Conservation (phyloP, 2,113 vertebrate species). For the Myrmophylax atrothorax region DNA sequence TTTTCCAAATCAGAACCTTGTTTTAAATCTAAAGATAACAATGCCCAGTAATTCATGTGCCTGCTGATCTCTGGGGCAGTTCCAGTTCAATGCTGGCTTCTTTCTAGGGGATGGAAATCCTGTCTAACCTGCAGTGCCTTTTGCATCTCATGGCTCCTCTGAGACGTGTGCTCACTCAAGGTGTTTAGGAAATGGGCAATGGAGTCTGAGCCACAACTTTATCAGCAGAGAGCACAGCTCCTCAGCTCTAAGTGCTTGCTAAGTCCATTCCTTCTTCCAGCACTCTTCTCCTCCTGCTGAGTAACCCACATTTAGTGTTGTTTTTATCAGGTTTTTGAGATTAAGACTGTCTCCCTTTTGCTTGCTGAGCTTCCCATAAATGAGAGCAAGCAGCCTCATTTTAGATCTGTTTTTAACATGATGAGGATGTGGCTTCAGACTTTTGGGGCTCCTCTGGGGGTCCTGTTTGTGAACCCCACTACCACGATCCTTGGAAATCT, state of each 20-base stretch:
- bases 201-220: neutral
- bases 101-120: neutral
- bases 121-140: neutral
- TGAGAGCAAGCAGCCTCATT: neutral
- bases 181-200: neutral
- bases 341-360: neutral
- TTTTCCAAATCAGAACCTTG: slow-evolving; percentile 32
- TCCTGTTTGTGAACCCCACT: neutral
- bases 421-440: neutral
- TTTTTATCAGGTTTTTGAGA: slow-evolving; percentile 23
- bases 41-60: neutral
- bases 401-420: neutral
- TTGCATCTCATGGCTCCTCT: neutral
- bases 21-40: slow-evolving; percentile 13
- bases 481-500: neutral
- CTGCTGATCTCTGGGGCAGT: neutral
- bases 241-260: slow-evolving; percentile 16
- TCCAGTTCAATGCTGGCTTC: neutral
- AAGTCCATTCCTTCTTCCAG: slow-evolving; percentile 10
- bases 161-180: neutral
- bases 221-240: slow-evolving; percentile 2
- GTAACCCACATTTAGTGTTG: neutral
- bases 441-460: neutral
- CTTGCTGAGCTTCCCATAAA: neutral
- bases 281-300: slow-evolving; percentile 13